Evolutionary conservation across 1,140 invertebrate genomes (phyloP), one percentile per base, ranked within the genome.

Genomic region (Procambarus virginalis): DNA sequence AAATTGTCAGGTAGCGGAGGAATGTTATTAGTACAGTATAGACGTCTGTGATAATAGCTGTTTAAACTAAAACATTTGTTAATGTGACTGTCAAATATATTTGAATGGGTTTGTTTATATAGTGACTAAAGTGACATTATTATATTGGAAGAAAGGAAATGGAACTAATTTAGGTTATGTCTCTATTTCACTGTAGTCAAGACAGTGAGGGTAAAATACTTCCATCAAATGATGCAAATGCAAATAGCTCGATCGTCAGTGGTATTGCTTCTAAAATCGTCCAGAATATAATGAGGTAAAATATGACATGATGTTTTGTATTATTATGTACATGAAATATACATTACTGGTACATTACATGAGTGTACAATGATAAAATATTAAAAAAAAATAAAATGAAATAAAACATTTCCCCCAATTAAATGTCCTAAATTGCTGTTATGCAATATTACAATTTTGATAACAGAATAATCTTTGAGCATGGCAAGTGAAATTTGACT

Each of bases 261-360:
- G 78, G 64, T 49, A 89, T 89, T 64, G 88, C 75, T 45, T 84
- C 88, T 10, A 83, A 89, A 46, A 79, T 89, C 76, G 88, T 89
- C 75, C 88, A 89, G 81, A 89, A 89, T 64, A 84, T 89, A 22
- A 79, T 89, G 88, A 89, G 81, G 88, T 89, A 79, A 75, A 60
- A 55, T 60, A 22, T n/a, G 34, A 14, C 10, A 45, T 76, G n/a
- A 60, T 73, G 10, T 58, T 85, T 10, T 51, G 12, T 12, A 55
- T 5, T 3, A 55, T 55, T 55, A 4, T 9, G 51, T 55, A 55
- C 51, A 55, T 55, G 10, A 8, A 55, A 12, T 55, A 12, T 55
- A 55, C 51, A 34, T 34, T 34, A 34, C 34, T 34, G 34, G 34
- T 34, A 34, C 34, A 34, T 34, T 34, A 34, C 34, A 34, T 55